A percentile compares a stretch with the other conserved stretches of the same genome.
Conservation (phyloP, 2,888 invertebrate species). For the Aphrophora alni region DNA sequence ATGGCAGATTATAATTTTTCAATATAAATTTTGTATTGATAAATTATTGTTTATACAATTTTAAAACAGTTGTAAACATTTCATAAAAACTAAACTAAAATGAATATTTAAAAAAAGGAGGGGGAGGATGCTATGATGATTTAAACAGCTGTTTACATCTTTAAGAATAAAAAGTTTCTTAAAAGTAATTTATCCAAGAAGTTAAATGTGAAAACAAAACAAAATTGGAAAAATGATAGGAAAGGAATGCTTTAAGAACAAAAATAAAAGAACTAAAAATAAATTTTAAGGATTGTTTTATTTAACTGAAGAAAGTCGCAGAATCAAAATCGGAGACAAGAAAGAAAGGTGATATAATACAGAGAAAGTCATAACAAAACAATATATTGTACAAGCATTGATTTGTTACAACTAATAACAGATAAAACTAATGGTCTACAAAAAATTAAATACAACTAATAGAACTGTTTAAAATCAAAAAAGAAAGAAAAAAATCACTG, state of each 20-base stretch:
- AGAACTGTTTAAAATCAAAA: background rate
- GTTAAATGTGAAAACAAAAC: too few relatives aligned
- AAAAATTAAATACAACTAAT: background rate
- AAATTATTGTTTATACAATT: too few relatives aligned
- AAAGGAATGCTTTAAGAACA: background rate
- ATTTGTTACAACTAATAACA: background rate
- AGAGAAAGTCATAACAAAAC: background rate
- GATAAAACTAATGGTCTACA: background rate
- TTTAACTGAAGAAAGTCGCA: conserved; percentile 28
- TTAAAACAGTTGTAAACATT: too few relatives aligned
- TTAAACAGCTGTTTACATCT: too few relatives aligned
- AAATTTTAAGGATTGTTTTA: conserved; percentile 19
- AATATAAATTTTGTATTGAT: too few relatives aligned
- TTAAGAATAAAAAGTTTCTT: too few relatives aligned
- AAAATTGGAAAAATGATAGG: background rate
- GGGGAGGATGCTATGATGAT: too few relatives aligned
- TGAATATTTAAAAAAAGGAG: too few relatives aligned
- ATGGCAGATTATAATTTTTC: too few relatives aligned
- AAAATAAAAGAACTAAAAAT: background rate
- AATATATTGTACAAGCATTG: background rate
- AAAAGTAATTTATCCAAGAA: too few relatives aligned
- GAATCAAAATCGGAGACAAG: conserved; percentile 18
- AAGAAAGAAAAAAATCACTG: background rate
- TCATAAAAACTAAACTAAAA: too few relatives aligned
- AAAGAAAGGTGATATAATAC: conserved; percentile 5